These are phyloP conservation scores for Cyclina sinensis DNA, from an alignment of 1,140 invertebrate species.

Conservation along the genomic window DNA sequence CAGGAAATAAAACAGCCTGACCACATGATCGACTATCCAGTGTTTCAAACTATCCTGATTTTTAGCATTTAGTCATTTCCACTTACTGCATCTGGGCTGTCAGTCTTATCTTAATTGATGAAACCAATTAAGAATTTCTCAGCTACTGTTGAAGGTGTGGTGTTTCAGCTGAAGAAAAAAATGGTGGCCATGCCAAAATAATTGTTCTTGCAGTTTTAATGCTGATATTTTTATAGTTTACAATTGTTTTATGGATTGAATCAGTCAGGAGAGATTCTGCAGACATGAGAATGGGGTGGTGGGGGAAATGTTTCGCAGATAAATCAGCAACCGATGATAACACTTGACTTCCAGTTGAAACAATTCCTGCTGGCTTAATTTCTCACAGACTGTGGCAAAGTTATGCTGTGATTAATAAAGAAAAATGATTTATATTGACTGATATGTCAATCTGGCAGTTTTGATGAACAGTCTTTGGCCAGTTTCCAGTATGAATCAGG, in stretches of 20 bases:
- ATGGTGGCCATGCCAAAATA: neutral
- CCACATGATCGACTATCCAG: too few relatives aligned
- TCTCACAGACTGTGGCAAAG: constrained; percentile 11
- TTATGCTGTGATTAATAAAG: constrained; percentile 13
- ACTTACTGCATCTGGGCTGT: neutral
- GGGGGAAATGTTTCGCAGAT: neutral
- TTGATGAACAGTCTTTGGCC: constrained; percentile 15
- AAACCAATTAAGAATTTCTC: constrained; percentile 13
- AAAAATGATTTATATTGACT: constrained; percentile 32
- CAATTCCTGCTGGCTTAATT: neutral
- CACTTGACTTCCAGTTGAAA: constrained; percentile 11
- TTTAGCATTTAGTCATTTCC: too few relatives aligned
- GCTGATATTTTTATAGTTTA: neutral
- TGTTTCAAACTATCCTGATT: too few relatives aligned
- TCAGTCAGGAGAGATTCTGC: neutral
- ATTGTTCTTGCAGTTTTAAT: neutral
- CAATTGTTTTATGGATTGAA: constrained; percentile 1
- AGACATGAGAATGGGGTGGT: neutral
- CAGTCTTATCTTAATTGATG: constrained; percentile 27
- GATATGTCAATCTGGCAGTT: constrained; percentile 32
- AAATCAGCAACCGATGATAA: neutral
- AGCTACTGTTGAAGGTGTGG: neutral
- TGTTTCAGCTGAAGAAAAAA: neutral
- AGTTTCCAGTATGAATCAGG: neutral
- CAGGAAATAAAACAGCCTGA: too few relatives aligned